Evolutionary conservation across 1,140 invertebrate species (phyloP).

Genomic region (Nomia melanderi): DNA sequence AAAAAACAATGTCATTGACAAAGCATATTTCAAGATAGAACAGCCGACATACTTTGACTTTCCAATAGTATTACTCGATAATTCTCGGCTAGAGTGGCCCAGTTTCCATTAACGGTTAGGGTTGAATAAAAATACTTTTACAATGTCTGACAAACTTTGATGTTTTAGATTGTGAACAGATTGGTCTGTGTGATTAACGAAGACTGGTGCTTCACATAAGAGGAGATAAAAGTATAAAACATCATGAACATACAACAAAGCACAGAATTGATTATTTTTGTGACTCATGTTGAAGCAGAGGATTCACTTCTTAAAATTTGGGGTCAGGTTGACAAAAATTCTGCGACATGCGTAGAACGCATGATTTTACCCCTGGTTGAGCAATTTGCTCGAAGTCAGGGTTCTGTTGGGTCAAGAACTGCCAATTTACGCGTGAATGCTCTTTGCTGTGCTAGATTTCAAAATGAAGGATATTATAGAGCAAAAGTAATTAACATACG

Average conservation of each 20-base stretch:
- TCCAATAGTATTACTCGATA: slow-evolving; percentile 27
- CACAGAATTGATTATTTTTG: slow-evolving; percentile 71
- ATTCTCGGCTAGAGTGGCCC: slow-evolving; percentile 6
- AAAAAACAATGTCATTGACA: background rate
- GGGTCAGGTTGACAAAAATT: slow-evolving; percentile 83
- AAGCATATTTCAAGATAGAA: background rate
- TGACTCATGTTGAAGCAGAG: slow-evolving; percentile 86
- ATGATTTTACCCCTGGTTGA: slow-evolving; percentile 78
- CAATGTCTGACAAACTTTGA: background rate
- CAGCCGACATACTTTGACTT: background rate
- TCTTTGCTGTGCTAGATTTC: slow-evolving; percentile 85
- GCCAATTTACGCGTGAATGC: slow-evolving; percentile 78
- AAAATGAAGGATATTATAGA: slow-evolving; percentile 84
- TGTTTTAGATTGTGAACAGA: slow-evolving; percentile 22
- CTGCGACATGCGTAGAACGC: slow-evolving; percentile 82
- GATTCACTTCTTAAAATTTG: slow-evolving; percentile 85
- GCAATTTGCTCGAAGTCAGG: slow-evolving; percentile 79
- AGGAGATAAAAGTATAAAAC: slow-evolving; percentile 8
- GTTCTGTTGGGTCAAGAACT: slow-evolving; percentile 70
- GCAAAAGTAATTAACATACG: slow-evolving; percentile 81
- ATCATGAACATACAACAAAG: slow-evolving; percentile 35
- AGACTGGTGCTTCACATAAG: background rate
- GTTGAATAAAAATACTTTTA: slow-evolving; percentile 11
- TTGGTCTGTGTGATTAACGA: slow-evolving; percentile 7
- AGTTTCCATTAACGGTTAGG: slow-evolving; percentile 29